A percentile compares a stretch with the other conserved stretches of the same genome.
Evolutionary conservation across 2,888 invertebrate species (phyloP).

Genomic region (Cephus runcator): DNA sequence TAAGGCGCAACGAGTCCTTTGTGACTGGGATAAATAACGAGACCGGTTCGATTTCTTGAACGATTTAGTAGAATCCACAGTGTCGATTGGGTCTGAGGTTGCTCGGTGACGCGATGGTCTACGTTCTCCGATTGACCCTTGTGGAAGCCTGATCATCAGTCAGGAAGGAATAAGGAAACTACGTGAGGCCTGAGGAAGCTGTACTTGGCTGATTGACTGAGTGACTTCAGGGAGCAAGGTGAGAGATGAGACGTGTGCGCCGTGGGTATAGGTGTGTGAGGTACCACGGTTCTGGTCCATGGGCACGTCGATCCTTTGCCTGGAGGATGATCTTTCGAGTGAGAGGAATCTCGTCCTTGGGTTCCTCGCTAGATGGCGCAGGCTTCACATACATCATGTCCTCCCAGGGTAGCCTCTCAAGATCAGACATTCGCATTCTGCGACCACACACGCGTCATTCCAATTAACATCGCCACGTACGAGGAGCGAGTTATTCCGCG

Average conservation of each 20-base stretch:
- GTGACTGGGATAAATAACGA: constrained; percentile 30
- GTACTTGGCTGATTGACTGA: not conserved
- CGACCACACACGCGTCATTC: constrained; percentile 45
- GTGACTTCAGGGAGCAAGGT: not conserved
- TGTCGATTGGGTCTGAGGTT: not conserved
- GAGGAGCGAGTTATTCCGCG: constrained; percentile 29
- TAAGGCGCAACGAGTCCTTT: constrained; percentile 42
- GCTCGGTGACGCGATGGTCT: not conserved
- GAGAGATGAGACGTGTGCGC: not conserved
- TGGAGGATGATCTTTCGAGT: constrained; percentile 20
- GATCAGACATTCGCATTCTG: constrained; percentile 29
- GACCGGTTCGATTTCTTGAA: not conserved
- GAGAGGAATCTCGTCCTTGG: constrained; percentile 49
- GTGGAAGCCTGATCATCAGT: not conserved
- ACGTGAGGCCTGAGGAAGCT: not conserved
- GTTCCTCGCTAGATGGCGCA: constrained; percentile 33
- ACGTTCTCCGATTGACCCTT: not conserved
- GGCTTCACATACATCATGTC: constrained; percentile 31
- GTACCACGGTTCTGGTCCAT: not conserved
- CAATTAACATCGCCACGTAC: constrained; percentile 39
- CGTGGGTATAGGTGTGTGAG: not conserved
- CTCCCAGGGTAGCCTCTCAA: constrained; percentile 31
- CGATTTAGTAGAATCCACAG: not conserved
- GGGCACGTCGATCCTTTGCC: not conserved
- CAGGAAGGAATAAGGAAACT: not conserved